Base-by-base conservation (phyloP, 2,888 invertebrate species). In the Cepaea hortensis region DNA sequence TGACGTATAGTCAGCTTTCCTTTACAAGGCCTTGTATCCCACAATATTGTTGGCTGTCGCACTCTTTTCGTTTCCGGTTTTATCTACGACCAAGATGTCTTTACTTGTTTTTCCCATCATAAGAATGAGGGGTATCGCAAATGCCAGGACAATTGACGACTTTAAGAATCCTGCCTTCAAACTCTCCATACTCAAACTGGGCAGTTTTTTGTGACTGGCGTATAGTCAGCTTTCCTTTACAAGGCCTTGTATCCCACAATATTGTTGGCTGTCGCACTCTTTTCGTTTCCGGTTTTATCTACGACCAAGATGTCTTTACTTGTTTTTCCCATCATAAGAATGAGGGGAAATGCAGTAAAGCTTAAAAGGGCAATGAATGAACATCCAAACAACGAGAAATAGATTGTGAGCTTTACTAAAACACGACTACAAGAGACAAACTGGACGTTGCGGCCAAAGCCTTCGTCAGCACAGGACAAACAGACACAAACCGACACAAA, bases 131-230 rank as follows among this genome's bases (percentile, higher is more conserved):
- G n/a, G 9, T 84, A 68, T 84, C 84, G 6, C 77, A 23, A 20
- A 84, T 9, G 0, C 84, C 84, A 4, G 84, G 84, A 50, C 76
- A 23, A 6, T 84, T 76, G n/a, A 84, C 84, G 20, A 84, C 76
- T 68, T 84, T 84, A 5, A 84, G 23, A 3, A 35, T 65, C 48
- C 46, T 76, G 9, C 61, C 61, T 2, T 84, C 77, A 18, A 76
- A 61, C 20, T 84, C 62, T 11, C 48, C 62, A 11, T 50, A 62
- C 20, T 84, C 84, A 62, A 61, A 84, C n/a, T 65, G 62, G 3
- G 68, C 50, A 46, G 6, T n/a, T 11, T 55, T n/a, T 75, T 5
- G 84, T 84, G 7, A 76, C 48, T 48, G 84, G 76, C 7, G 46
- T 20, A 11, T 18, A 48, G n/a, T 20, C 20, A 0, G 6, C n/a